Conservation (phyloP, 2,888 invertebrate genomes). For the Clivina fossor region DNA sequence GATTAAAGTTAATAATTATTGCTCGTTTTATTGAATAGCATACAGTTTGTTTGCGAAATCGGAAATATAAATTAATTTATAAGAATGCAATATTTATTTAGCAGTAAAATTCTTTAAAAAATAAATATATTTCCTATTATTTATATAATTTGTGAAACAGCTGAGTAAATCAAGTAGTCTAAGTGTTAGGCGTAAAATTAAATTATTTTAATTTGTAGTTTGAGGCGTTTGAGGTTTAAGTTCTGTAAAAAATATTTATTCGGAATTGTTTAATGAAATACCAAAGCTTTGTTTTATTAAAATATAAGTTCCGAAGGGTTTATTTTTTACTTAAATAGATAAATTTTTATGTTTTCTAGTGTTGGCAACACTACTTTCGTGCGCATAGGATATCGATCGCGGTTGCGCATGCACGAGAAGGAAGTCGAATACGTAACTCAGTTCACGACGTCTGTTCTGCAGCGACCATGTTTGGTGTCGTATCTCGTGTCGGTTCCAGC, state of each 20-base stretch:
- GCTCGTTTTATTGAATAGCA: no score
- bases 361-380: neutral
- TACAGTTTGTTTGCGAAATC: no score
- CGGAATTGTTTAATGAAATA: no score
- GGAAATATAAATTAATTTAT: no score
- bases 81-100: no score
- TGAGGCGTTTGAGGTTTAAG: no score
- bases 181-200: neutral
- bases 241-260: no score
- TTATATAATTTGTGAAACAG: neutral
- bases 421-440: slow-evolving; percentile 23
- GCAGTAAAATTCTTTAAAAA: no score
- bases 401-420: slow-evolving; percentile 17
- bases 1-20: no score
- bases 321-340: neutral
- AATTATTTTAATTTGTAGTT: no score
- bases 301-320: no score
- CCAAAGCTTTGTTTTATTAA: no score
- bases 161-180: neutral
- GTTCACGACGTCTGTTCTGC: slow-evolving; percentile 31
- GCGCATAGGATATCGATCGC: slow-evolving; percentile 28
- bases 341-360: neutral
- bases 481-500: slow-evolving; percentile 62
- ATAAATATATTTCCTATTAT: neutral
- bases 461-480: slow-evolving; percentile 63